phyloP scores from a whole-genome alignment of 2,113 vertebrate species.

The Edolisoma coerulescens region DNA sequence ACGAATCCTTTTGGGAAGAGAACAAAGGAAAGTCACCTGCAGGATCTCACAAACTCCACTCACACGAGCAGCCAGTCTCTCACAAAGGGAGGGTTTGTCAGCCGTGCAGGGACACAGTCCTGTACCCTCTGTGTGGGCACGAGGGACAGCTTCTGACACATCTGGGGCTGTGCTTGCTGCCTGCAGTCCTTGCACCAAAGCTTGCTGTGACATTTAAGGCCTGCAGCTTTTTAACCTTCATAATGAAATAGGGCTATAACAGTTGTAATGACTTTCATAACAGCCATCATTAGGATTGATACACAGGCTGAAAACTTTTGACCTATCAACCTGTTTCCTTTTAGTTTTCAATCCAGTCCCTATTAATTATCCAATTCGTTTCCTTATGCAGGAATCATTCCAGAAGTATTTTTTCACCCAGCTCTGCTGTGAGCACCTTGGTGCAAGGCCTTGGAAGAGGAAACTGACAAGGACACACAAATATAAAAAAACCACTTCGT shows the following conservation, averaged over 20 bases:
- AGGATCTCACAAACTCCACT: accelerated
- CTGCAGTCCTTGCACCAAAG: not conserved
- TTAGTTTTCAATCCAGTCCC: not conserved
- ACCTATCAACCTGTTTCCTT: not conserved
- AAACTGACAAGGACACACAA: not conserved
- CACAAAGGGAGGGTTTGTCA: not conserved
- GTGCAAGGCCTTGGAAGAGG: not conserved
- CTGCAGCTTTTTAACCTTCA: not conserved
- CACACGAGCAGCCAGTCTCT: accelerated
- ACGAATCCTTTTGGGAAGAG: not conserved
- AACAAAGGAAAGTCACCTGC: accelerated
- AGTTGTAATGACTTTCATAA: not conserved
- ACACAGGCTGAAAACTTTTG: not conserved
- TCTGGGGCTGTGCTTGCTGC: not conserved
- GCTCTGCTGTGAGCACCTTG: not conserved
- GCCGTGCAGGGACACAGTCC: not conserved
- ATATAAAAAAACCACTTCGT: not conserved
- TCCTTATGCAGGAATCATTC: not conserved
- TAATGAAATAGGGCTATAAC: not conserved
- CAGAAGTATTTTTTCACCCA: not conserved
- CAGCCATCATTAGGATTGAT: not conserved
- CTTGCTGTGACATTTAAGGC: not conserved
- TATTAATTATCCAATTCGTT: not conserved
- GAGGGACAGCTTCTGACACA: not conserved
- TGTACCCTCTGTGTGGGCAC: too few species aligned